Percentiles rank a stretch among this genome's conserved stretches.
Evolutionary conservation across 2,113 vertebrate genomes (phyloP).

Genomic region (Oncorhynchus nerka): DNA sequence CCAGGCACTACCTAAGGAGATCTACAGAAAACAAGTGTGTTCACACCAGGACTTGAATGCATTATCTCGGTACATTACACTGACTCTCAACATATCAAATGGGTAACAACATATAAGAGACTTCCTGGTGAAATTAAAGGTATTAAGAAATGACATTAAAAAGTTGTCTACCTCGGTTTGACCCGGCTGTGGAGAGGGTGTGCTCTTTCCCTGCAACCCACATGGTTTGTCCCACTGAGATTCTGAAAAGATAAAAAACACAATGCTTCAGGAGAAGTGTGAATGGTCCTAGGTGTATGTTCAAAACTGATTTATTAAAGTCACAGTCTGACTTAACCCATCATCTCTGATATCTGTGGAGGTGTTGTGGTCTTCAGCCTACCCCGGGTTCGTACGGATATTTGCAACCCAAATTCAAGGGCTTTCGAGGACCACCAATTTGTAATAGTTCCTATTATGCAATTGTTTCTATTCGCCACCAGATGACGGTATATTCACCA

Average conservation of each 20-base stretch:
- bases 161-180: slow-evolving; percentile 44
- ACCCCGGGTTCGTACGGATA: too few relatives aligned
- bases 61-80: neutral
- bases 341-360: neutral
- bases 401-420: too few relatives aligned
- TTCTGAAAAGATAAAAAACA: slow-evolving; percentile 46
- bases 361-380: neutral
- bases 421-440: too few relatives aligned
- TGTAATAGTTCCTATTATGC: too few relatives aligned
- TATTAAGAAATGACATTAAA: neutral
- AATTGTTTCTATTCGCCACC: too few relatives aligned
- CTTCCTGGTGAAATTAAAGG: neutral
- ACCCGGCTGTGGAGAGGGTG: slow-evolving; percentile 2
- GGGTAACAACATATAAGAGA: neutral
- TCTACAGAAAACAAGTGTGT: slow-evolving; percentile 38
- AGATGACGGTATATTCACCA: too few relatives aligned
- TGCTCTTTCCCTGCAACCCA: slow-evolving; percentile 32
- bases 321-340: neutral
- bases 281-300: neutral
- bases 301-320: neutral
- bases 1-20: slow-evolving; percentile 69
- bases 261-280: neutral
- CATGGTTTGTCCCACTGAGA: slow-evolving; percentile 71
- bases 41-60: too few relatives aligned
- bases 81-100: neutral